A percentile compares a stretch with the other conserved stretches of the same genome.
Evolutionary conservation across 1,140 invertebrate species (phyloP).

Genomic region (Batillaria attramentaria): DNA sequence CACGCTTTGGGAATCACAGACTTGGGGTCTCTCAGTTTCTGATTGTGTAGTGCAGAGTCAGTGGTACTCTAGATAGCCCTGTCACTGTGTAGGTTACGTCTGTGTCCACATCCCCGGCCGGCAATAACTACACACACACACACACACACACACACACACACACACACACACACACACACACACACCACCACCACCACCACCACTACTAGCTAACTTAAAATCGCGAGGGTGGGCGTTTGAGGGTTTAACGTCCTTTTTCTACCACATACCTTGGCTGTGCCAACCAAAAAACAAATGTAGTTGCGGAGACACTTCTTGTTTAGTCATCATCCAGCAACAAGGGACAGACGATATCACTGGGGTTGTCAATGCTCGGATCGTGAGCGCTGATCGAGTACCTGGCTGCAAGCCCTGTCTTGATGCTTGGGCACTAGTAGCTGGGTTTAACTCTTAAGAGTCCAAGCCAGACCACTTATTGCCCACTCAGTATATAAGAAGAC

Average conservation of each 20-base stretch:
- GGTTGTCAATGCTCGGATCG: too few species aligned
- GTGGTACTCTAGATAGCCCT: not conserved
- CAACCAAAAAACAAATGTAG: not conserved
- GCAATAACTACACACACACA: not conserved
- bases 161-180: slow-evolving; percentile 16
- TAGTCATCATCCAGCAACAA: too few species aligned
- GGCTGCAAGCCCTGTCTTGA: too few species aligned
- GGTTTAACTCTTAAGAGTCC: too few species aligned
- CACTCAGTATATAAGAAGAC: too few species aligned
- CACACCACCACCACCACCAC: not conserved
- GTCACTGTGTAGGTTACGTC: not conserved
- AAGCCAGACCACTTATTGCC: too few species aligned
- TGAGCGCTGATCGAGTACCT: too few species aligned
- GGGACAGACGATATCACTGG: too few species aligned
- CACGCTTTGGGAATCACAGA: too few species aligned
- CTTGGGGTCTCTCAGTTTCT: not conserved
- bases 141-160: slow-evolving; percentile 18
- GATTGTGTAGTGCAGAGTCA: not conserved
- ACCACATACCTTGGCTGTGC: not conserved
- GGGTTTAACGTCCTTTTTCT: not conserved
- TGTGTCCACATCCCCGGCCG: not conserved
- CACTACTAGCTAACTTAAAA: not conserved
- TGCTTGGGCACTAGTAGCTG: too few species aligned
- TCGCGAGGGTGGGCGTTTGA: too few species aligned
- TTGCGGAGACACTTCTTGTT: not conserved